Base-by-base conservation (phyloP, 2,888 invertebrate genomes). In the Sacculina carcini region DNA sequence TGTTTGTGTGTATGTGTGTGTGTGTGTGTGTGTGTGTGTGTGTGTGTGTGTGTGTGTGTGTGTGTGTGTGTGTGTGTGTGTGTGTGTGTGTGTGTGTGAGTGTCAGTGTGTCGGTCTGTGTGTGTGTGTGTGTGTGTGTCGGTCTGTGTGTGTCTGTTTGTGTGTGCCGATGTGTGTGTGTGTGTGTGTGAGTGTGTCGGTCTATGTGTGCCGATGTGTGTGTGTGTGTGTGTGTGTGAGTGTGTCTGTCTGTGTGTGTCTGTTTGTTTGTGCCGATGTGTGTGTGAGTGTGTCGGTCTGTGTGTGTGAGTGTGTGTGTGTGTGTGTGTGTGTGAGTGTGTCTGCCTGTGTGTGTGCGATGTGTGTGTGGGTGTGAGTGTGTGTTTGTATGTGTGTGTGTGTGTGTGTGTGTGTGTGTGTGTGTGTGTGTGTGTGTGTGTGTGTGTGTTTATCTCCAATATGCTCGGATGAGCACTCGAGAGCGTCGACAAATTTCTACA, bases 31-130 rank as follows among this genome's bases (percentile, higher is more conserved):
- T 34, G 26, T 21, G 10, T 38, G 16, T 38, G 24, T 38, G 24
- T 38, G 36, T 38, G 38, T 49, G 38, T 38, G 49, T 49, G 21
- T 21, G 36, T 36, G 24, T 49, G 49, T 36, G 38, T 23, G 24
- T 49, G 16, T 44, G 23, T 44, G 23, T 44, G 4, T 44, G 3
- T 44, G 23, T 5, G 23, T 44, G 23, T 44, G 23, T 4, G 23
- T 4, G n/a, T 48, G 26, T 48, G 26, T 48, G 26, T 24, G 26
- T 48, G 26, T 48, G 26, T 48, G 26, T 48, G 26, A 29, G 26
- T 48, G 26, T 48, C 16, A 29, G 26, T n/a, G n/a, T n/a, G n/a
- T n/a, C n/a, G n/a, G n/a, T n/a, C n/a, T n/a, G n/a, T n/a, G n/a
- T n/a, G n/a, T n/a, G n/a, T n/a, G n/a, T n/a, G n/a, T n/a, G n/a